Evolutionary conservation across 2,888 invertebrate genomes (phyloP), one percentile per base, ranked within the genome.

Genomic region (Hybos culiciformis): DNA sequence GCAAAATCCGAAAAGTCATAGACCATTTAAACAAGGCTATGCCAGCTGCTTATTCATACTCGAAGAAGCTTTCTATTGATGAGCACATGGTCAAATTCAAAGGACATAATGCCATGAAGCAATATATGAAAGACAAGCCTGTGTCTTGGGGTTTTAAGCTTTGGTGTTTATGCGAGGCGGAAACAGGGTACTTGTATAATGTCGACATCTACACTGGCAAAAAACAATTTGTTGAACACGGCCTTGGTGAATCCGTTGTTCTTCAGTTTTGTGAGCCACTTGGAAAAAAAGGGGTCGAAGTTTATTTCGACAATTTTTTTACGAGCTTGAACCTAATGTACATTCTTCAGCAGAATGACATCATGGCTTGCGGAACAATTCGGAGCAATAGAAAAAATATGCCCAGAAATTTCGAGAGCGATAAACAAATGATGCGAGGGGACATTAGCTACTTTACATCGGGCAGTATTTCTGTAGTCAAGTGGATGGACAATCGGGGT

Each of bases 41-140:
- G 5, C 23, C 5, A 9, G 9, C 5, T 7, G 23, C 23, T 5
- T 23, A 7, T 7, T 23, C 23, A 7, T 9, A 5, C 5, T 23
- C 23, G 9, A 5, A 23, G 9, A 5, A 23, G 9, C 23, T 7
- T 5, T 50, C 46, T 17, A 48, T 50, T 21, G 51, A 53, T 43
- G 49, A 53, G 45, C 42, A 48, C 17, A 51, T 53, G 52, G 40
- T 51, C 8, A 49, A 48, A 40, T 52, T 53, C 44, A 51, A 47
- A 39, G 47, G 50, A 2, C 41, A 45, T 31, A 45, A 46, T 24
- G 18, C 43, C 5, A 39, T 50, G 41, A 52, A 46, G 39, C 54
- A 54, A 39, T 53, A 53, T 45, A 49, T 51, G 41, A 51, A 45
- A 14, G 48, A 46, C 19, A 47, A 53, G 26, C 50, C 52, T 18